Percentiles rank a stretch among this genome's conserved stretches.
phyloP scores from a whole-genome alignment of 23 tunicate species.

The Aplidium turbinatum region DNA sequence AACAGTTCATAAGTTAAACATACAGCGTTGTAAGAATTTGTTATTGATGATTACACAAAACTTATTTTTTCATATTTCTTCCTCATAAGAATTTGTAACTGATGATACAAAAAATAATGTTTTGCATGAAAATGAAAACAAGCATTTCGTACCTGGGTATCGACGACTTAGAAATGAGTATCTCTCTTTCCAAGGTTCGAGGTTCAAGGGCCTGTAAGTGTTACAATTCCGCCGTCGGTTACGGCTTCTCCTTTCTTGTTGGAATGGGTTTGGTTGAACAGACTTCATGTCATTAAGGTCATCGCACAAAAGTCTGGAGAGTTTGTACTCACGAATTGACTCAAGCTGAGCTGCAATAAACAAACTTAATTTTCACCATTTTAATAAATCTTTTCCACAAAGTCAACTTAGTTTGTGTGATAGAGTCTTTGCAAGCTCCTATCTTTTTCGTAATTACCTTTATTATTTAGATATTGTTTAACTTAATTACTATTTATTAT shows the following conservation, averaged over 20 bases:
- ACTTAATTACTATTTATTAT: no score
- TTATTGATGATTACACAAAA: no score
- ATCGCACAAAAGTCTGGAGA: constrained; percentile 74
- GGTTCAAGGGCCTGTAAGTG: constrained; percentile 20
- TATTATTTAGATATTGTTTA: no score
- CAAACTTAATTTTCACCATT: not conserved
- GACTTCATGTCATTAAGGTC: constrained; percentile 50
- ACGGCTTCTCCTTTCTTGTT: constrained; percentile 15
- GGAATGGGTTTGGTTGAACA: constrained; percentile 81
- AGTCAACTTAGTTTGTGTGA: no score
- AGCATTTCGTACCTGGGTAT: constrained; percentile 24
- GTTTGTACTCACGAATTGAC: constrained; percentile 45
- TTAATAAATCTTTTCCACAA: not conserved
- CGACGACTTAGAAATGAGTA: constrained; percentile 8
- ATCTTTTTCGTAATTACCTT: no score
- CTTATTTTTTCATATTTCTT: no score
- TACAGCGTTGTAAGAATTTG: no score
- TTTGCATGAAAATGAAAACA: no score
- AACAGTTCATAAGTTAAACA: no score
- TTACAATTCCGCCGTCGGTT: constrained; percentile 47
- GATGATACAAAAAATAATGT: no score
- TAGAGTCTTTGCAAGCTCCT: no score
- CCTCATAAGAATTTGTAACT: no score
- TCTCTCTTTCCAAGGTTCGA: constrained; percentile 56
- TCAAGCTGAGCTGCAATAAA: constrained; percentile 67